Evolutionary conservation across 2,113 vertebrate species (phyloP).

Genomic region (Seriola quinqueradiata): DNA sequence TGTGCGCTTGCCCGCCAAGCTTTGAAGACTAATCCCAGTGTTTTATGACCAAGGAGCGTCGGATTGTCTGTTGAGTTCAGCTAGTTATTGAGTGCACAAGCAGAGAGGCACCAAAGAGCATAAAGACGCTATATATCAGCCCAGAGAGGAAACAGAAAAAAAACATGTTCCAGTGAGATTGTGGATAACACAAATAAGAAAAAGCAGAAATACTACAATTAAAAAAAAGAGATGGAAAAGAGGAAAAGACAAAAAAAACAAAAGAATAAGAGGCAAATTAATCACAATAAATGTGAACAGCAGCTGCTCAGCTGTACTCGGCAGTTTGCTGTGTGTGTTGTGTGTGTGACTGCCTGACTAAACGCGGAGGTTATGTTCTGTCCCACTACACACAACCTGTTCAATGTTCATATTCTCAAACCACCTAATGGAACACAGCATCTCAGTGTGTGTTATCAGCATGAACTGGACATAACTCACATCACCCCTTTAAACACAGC

Average conservation of each 20-base stretch:
- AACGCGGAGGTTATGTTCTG: constrained; percentile 46
- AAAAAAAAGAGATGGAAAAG: background rate
- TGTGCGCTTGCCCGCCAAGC: constrained; percentile 43
- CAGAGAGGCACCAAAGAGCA: constrained; percentile 65
- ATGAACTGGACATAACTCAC: constrained; percentile 61
- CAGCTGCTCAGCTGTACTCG: background rate
- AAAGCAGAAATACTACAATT: constrained; percentile 8
- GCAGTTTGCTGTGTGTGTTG: constrained; percentile 19
- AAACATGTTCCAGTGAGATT: constrained; percentile 31
- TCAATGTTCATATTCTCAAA: constrained; percentile 26
- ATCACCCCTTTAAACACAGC: constrained; percentile 63
- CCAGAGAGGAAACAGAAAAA: constrained; percentile 13
- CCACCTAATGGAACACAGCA: constrained; percentile 26
- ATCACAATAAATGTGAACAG: constrained; percentile 36
- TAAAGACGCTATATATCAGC: constrained; percentile 59
- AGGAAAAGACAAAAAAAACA: constrained; percentile 9
- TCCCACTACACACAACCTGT: constrained; percentile 16
- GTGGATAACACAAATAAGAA: constrained; percentile 34
- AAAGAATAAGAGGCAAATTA: constrained; percentile 17
- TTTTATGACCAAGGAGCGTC: constrained; percentile 69
- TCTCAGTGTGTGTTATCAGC: constrained; percentile 53
- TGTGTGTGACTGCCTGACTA: constrained; percentile 21
- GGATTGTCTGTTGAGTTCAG: constrained; percentile 70
- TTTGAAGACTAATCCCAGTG: constrained; percentile 69
- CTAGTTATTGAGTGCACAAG: constrained; percentile 64